Conservation (phyloP, 1,140 invertebrate species). For the Caenorhabditis inopinata region DNA sequence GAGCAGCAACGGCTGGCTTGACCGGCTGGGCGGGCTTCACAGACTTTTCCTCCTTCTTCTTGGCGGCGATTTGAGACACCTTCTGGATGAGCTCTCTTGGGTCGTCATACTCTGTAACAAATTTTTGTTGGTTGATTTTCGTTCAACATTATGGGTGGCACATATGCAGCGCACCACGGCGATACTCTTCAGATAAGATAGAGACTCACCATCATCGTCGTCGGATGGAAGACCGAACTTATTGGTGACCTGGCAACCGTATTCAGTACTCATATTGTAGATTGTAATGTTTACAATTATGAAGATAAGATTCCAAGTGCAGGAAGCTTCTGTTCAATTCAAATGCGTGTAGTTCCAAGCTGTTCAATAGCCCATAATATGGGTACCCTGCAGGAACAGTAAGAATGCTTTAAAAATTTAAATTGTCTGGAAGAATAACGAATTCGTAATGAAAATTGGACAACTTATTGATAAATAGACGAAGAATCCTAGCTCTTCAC, state of each 20-base stretch:
- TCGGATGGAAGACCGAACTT: conserved; percentile 52
- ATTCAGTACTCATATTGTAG: conserved; percentile 42
- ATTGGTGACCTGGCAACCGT: conserved; percentile 52
- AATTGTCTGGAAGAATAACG: background rate
- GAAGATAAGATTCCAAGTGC: conserved; percentile 6
- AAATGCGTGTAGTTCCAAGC: background rate
- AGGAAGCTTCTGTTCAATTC: conserved; percentile 19
- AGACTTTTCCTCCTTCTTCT: conserved; percentile 46
- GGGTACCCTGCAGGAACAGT: background rate
- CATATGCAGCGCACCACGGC: too few species aligned
- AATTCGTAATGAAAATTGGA: too few species aligned
- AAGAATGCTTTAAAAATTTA: background rate
- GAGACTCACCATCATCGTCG: conserved; percentile 38
- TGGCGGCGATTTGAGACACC: conserved; percentile 42
- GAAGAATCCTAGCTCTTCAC: too few species aligned
- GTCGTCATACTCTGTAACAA: conserved; percentile 48
- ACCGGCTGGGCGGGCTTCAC: conserved; percentile 34
- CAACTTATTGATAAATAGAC: too few species aligned
- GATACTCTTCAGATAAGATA: background rate
- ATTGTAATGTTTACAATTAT: background rate
- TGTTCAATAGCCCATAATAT: conserved; percentile 23
- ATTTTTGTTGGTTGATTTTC: too few species aligned
- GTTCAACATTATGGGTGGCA: too few species aligned
- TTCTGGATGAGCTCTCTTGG: conserved; percentile 46
- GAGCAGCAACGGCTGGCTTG: conserved; percentile 46